Evolutionary conservation across 2,888 invertebrate species (phyloP).

Genomic region (Drosophila suboccidentalis): DNA sequence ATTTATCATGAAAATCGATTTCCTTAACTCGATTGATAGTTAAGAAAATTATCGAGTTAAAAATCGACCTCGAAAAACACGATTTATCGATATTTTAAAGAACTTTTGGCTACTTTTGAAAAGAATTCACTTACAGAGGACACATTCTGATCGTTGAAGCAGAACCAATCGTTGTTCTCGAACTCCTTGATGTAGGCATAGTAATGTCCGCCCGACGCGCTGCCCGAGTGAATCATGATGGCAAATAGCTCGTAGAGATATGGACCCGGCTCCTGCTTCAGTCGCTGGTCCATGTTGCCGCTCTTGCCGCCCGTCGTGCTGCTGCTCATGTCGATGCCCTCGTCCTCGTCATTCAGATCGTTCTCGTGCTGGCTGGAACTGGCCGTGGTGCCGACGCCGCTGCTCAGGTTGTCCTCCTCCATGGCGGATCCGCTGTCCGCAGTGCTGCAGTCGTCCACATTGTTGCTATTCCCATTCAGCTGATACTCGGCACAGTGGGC

Average conservation of each 20-base stretch:
- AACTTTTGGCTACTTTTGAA: too few relatives aligned
- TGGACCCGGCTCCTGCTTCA: conserved; percentile 87
- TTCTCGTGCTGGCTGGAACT: conserved; percentile 84
- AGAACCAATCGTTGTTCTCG: conserved; percentile 91
- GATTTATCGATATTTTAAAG: too few relatives aligned
- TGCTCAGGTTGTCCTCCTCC: conserved; percentile 88
- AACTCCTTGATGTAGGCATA: conserved; percentile 96
- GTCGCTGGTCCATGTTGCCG: conserved; percentile 61
- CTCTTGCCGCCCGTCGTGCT: conserved; percentile 83
- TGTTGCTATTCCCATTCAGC: conserved; percentile 85
- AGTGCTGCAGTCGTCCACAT: conserved; percentile 89
- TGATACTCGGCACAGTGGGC: conserved; percentile 66
- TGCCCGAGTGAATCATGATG: conserved; percentile 96
- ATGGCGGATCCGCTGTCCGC: conserved; percentile 90
- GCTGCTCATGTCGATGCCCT: conserved; percentile 88
- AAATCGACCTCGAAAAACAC: too few relatives aligned
- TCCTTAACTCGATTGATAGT: too few relatives aligned
- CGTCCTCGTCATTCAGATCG: conserved; percentile 88
- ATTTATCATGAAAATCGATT: too few relatives aligned
- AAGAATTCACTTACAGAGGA: conserved; percentile 87
- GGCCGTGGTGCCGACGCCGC: conserved; percentile 85
- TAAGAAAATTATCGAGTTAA: too few relatives aligned
- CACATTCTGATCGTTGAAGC: conserved; percentile 95
- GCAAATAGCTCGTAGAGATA: conserved; percentile 95
- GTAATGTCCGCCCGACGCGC: conserved; percentile 96